Evolutionary conservation across 1,140 invertebrate genomes (phyloP).

Genomic region (Saxidomus purpurata): DNA sequence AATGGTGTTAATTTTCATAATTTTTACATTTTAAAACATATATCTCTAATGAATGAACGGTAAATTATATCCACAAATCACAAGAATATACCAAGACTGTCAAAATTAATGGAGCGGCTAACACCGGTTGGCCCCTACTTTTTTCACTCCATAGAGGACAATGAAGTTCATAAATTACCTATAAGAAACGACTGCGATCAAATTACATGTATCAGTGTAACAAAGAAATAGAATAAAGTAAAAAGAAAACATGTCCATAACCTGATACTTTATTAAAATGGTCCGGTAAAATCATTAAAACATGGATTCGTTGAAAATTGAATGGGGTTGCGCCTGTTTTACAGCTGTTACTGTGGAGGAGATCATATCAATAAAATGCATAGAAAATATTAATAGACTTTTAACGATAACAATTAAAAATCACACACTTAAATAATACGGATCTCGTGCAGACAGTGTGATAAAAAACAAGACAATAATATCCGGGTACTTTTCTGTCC

Average conservation of each 20-base stretch:
- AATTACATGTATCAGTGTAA: neutral
- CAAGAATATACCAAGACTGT: conserved; percentile 39
- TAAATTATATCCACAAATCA: conserved; percentile 57
- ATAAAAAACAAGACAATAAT: no score
- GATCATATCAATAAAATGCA: neutral
- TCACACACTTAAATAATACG: neutral
- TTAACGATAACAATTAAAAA: neutral
- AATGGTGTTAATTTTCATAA: neutral
- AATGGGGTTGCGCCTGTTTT: neutral
- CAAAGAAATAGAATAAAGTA: neutral
- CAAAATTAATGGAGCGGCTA: conserved; percentile 57
- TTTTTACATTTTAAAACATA: neutral
- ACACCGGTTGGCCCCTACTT: conserved; percentile 16
- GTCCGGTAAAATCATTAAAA: neutral
- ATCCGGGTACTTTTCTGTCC: no score
- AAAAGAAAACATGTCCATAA: neutral
- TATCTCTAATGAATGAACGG: conserved; percentile 35
- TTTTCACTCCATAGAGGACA: conserved; percentile 30
- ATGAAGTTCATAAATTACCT: conserved; percentile 23
- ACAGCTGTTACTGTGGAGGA: neutral
- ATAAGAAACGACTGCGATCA: neutral
- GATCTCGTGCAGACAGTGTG: no score
- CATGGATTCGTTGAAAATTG: neutral
- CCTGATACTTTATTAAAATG: conserved; percentile 11
- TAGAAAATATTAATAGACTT: neutral